Conservation (phyloP, 1,140 invertebrate species). For the Ceratina australensis region DNA sequence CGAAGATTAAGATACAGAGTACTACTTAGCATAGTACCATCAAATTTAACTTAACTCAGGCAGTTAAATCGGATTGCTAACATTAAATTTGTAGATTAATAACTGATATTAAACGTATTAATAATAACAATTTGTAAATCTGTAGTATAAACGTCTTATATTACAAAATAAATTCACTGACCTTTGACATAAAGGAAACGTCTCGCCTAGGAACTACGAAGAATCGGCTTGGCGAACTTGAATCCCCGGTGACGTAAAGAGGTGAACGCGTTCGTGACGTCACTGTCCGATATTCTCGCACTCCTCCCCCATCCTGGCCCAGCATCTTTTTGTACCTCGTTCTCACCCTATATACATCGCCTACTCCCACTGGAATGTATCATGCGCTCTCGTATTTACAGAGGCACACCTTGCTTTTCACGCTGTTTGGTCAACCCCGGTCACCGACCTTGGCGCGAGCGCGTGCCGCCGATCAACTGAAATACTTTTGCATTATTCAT, state of each 20-base stretch:
- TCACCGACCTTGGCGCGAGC: slow-evolving; percentile 61
- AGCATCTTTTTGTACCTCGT: not conserved
- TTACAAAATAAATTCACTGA: not conserved
- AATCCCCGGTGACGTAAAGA: slow-evolving; percentile 15
- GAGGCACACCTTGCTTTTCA: slow-evolving; percentile 46
- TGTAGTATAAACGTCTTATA: no score
- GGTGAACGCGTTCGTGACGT: slow-evolving; percentile 18
- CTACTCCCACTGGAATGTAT: slow-evolving; percentile 31
- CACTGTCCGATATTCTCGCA: slow-evolving; percentile 9
- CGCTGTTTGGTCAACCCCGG: slow-evolving; percentile 65
- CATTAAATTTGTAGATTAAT: no score
- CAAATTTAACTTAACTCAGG: no score
- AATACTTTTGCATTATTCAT: slow-evolving; percentile 17
- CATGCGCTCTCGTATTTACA: slow-evolving; percentile 15
- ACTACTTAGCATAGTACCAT: no score
- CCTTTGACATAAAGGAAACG: no score
- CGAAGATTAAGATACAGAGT: no score
- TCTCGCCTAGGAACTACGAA: no score
- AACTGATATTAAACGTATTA: no score
- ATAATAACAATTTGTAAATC: no score
- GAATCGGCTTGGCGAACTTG: not conserved
- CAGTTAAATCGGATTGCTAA: no score
- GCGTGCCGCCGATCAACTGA: slow-evolving; percentile 17
- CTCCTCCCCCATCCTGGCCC: no score
- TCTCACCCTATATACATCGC: slow-evolving; percentile 1